Evolutionary conservation across 2,113 vertebrate genomes (phyloP), one percentile per base, ranked within the genome.

Genomic region (Corydoras sp.): DNA sequence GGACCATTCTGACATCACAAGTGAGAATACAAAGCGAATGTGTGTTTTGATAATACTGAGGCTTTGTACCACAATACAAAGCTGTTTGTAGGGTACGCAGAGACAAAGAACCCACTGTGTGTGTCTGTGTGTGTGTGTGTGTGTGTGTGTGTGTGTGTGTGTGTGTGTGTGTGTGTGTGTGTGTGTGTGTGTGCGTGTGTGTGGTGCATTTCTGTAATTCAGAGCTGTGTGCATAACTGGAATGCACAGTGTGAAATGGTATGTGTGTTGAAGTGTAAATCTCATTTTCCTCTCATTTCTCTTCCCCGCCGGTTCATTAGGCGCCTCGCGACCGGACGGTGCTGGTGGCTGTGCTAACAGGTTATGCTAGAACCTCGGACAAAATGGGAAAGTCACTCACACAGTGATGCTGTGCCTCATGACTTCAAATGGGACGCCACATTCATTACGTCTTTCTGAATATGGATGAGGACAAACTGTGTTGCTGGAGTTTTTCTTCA

Each of bases 181-280:
- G 48, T 24, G n/a, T 29, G 60, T 7, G 4, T 13, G 48, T 24
- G 48, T 60, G 60, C 14, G 13, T 14, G 3, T 14, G 60, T 14
- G 30, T 35, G 18, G 18, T 62, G 32, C 43, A 53, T 43, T 58
- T 68, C 12, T 76, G 53, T 77, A 70, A 73, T 65, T 65, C 65
- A 73, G 60, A 73, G 32, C 56, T 51, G 55, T 54, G 12, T 64
- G 32, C 49, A 14, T 49, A 73, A 58, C 24, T 62, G 49, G 62
- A 73, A 73, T 65, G 58, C 69, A 58, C 67, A 62, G 76, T 70
- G 58, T 61, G 59, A 73, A 73, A 77, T 70, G 76, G 24, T 72
- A 11, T 59, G 71, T 63, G 76, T 78, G 63, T 67, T 71, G 68
- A 63, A 68, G 72, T 67, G 58, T 71, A 78, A 78, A 78, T 68